Conservation (phyloP, 2,888 invertebrate species). For the Caenorhabditis macrosperma region DNA sequence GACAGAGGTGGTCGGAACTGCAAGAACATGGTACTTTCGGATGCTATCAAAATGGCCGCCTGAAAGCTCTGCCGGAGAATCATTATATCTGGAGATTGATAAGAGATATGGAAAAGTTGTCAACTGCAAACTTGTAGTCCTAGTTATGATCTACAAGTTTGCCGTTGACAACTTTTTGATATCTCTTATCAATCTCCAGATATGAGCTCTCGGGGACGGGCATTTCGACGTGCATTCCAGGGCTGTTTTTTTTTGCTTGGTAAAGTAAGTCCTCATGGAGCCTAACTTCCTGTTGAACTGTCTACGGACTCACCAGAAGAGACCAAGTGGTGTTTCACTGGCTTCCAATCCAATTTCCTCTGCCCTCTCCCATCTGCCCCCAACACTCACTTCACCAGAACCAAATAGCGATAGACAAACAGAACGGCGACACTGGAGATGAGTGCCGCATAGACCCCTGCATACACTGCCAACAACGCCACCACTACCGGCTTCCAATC, state of each 20-base stretch:
- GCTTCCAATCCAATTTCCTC: slow-evolving; percentile 19
- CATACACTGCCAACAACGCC: slow-evolving; percentile 27
- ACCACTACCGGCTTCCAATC: slow-evolving; percentile 25
- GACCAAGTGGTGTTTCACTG: background rate
- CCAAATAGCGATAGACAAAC: slow-evolving; percentile 30
- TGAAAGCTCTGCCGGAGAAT: too few species aligned
- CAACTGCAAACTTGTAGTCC: too few species aligned
- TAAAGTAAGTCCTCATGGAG: background rate
- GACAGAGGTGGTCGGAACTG: background rate
- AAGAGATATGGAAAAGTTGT: too few species aligned
- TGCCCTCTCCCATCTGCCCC: background rate
- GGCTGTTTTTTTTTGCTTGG: too few species aligned
- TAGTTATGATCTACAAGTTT: too few species aligned
- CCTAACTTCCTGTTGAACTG: background rate
- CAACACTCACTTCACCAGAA: slow-evolving; percentile 12
- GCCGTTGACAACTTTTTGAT: too few species aligned
- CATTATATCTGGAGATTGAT: too few species aligned
- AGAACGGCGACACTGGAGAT: slow-evolving; percentile 38
- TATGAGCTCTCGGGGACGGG: too few species aligned
- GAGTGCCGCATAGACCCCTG: slow-evolving; percentile 17
- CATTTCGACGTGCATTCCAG: too few species aligned
- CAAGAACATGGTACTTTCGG: background rate
- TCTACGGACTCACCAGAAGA: slow-evolving; percentile 1
- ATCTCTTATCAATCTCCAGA: too few species aligned
- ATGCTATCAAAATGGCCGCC: too few species aligned